Evolutionary conservation across 2,113 vertebrate species (phyloP).

Genomic region (Bufo bufo): DNA sequence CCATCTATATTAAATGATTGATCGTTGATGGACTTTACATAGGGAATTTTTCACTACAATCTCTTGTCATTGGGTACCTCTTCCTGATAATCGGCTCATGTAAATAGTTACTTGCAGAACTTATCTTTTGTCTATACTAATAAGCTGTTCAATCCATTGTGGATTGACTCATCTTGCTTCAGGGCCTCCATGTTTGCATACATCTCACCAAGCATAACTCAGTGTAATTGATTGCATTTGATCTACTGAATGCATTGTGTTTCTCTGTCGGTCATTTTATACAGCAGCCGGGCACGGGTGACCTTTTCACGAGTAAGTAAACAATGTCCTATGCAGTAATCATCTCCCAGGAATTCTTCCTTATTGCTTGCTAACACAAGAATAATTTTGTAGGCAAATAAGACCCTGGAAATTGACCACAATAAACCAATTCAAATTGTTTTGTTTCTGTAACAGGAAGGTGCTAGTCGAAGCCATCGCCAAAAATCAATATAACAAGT

Average conservation of each 20-base stretch:
- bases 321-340: constrained; percentile 33
- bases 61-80: background rate
- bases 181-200: background rate
- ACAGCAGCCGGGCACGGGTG: constrained; percentile 24
- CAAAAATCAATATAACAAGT: constrained; percentile 37
- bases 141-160: background rate
- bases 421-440: constrained; percentile 34
- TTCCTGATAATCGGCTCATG: background rate
- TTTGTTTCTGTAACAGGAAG: background rate
- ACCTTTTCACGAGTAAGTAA: constrained; percentile 51
- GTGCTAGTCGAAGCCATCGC: background rate
- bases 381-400: constrained; percentile 41
- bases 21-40: background rate
- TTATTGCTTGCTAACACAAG: constrained; percentile 38
- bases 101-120: background rate
- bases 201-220: background rate
- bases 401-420: constrained; percentile 30
- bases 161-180: background rate
- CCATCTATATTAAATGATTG: background rate
- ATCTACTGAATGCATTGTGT: background rate
- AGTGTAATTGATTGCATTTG: constrained; percentile 16
- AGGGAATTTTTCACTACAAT: background rate
- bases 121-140: background rate
- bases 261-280: constrained; percentile 39
- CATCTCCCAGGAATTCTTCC: constrained; percentile 32